Evolutionary conservation across 2,113 vertebrate genomes (phyloP), one percentile per base, ranked within the genome.

Genomic region (Macrotis lagotis): DNA sequence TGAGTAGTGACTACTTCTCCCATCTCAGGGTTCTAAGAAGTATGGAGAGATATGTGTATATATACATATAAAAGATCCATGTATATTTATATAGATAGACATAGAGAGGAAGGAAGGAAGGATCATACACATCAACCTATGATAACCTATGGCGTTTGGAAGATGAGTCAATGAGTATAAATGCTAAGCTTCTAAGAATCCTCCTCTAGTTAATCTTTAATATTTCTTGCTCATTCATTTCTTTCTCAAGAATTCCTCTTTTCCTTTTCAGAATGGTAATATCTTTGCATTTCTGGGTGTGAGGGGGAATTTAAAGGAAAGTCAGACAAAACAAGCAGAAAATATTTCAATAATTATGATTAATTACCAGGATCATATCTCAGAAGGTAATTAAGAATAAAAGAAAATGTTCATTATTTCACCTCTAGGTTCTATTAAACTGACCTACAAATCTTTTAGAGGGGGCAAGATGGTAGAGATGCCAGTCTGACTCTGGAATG

Each of bases 331-430:
- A 92, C 48, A 91, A 59, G 26, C 10, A 59, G 28, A 59, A 59
- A 59, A 48, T 90, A 55, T 88, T 83, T 83, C 28, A 52, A 74
- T 47, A 2, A 47, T 89, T 51, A 93, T 51, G 89, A 92, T 93
- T 83, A 74, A 92, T 93, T 83, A 74, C 25, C 12, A 92, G 37
- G 24, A 47, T 90, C 44, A 92, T 51, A 83, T 74, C 47, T 95
- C 89, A 66, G 66, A 74, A 92, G 31, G 91, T 83, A 92, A 92
- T 37, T 88, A 59, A 59, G 28, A 31, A 90, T 44, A 53, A 51
- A 94, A 50, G 19, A 50, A 53, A 25, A 48, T 89, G 47, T 90
- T 44, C 25, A 93, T 89, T 91, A 91, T 89, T 91, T 94, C 48
- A 94, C 24, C 6, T 0, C 47, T 50, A 31, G 49, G 66, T 91